A percentile compares a stretch with the other conserved stretches of the same genome.
Evolutionary conservation across 2,888 invertebrate species (phyloP).

Genomic region (Cryptocephalus primarius): DNA sequence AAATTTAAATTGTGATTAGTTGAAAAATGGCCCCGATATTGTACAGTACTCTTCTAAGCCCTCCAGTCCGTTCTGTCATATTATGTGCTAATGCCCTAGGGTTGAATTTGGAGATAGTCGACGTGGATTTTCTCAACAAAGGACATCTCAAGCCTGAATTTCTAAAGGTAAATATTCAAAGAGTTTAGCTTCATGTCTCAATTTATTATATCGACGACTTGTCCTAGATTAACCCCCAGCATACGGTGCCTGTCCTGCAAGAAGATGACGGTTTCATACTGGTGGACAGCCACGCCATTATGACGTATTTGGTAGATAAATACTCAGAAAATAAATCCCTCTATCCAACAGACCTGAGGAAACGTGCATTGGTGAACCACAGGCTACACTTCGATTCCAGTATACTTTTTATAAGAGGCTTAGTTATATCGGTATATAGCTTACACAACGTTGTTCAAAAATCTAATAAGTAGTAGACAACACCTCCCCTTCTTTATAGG

Average conservation of each 20-base stretch:
- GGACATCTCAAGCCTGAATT: conserved; percentile 36
- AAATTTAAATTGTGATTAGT: neutral
- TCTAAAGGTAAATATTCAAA: conserved; percentile 31
- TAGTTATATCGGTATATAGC: conserved; percentile 20
- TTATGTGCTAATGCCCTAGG: conserved; percentile 38
- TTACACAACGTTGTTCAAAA: too few relatives aligned
- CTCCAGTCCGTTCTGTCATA: conserved; percentile 39
- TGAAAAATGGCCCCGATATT: conserved; percentile 13
- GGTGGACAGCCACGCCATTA: conserved; percentile 40
- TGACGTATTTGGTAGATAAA: conserved; percentile 39
- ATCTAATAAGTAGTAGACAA: too few relatives aligned
- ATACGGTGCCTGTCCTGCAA: conserved; percentile 42
- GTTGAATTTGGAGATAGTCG: conserved; percentile 34
- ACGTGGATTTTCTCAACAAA: conserved; percentile 33
- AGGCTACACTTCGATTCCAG: conserved; percentile 40
- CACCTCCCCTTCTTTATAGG: too few relatives aligned
- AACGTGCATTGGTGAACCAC: conserved; percentile 41
- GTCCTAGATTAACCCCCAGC: conserved; percentile 35
- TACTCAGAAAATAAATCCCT: conserved; percentile 41
- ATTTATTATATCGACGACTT: neutral
- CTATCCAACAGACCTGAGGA: conserved; percentile 41
- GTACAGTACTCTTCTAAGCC: conserved; percentile 26
- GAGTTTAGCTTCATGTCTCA: too few relatives aligned
- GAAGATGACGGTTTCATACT: conserved; percentile 42
- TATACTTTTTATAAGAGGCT: conserved; percentile 16